Percentiles rank a stretch among this genome's conserved stretches.
Evolutionary conservation across 2,113 vertebrate species (phyloP).

Genomic region (Athene noctua): DNA sequence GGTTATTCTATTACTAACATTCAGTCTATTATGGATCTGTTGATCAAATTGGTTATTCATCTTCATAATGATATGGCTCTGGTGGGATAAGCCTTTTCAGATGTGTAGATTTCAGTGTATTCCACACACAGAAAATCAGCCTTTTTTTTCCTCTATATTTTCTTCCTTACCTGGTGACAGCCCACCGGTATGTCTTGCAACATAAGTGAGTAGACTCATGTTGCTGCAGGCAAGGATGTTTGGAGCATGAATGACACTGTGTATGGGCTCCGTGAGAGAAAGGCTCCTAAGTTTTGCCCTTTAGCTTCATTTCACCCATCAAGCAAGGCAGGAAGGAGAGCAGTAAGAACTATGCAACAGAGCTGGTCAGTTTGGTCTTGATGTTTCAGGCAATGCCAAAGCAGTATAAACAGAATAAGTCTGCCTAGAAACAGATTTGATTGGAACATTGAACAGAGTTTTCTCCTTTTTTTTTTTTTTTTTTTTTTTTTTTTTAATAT

Average conservation of each 20-base stretch:
- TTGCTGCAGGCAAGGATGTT: not conserved
- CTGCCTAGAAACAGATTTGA: not conserved
- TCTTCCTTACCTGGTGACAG: not conserved
- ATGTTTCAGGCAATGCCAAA: not conserved
- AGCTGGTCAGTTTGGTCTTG: not conserved
- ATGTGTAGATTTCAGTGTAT: not conserved
- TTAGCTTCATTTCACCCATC: not conserved
- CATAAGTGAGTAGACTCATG: not conserved
- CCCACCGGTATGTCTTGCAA: too few relatives aligned
- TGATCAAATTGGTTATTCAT: not conserved
- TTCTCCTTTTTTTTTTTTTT: not conserved
- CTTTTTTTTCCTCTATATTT: not conserved
- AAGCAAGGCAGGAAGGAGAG: not conserved
- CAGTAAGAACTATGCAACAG: fast-evolving
- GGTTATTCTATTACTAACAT: not conserved
- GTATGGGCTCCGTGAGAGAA: not conserved
- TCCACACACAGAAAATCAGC: not conserved
- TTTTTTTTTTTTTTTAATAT: not conserved
- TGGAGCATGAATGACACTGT: not conserved
- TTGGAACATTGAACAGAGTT: not conserved
- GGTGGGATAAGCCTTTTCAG: not conserved
- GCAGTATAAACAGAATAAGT: not conserved
- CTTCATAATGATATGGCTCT: not conserved
- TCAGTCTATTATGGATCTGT: not conserved
- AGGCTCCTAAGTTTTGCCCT: not conserved